Base-by-base conservation (phyloP, 1,140 invertebrate species). In the Zaprionus ghesquierei region DNA sequence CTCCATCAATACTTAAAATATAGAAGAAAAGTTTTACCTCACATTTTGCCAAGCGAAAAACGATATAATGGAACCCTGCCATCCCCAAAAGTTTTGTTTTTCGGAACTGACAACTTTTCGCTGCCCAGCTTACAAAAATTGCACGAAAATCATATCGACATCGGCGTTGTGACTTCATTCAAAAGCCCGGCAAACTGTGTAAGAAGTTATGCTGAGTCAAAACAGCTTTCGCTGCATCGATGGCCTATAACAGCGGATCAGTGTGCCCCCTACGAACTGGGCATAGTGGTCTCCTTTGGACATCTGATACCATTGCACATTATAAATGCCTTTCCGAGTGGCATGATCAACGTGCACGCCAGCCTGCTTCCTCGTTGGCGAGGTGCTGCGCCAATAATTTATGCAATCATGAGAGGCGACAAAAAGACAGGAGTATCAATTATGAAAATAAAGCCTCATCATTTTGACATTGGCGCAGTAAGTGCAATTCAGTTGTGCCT, bases 291-390 rank as follows among this genome's bases (percentile, higher is more conserved):
- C 1, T 95, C 95, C 1, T 96, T 96, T 93, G 95, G 95, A 0
- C 93, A 95, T 91, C 85, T 96, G 56, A 96, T 96, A 86, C 95
- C 95, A 4, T 80, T 93, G 61, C 60, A 90, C 13, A 92, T 96
- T 2, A 96, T 96, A 27, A 90, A 94, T 46, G 90, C 92, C 27
- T 95, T 96, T 92, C 94, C 94, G 35, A 75, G 94, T 94, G 98
- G 98, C 13, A 97, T 98, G 93, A 92, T 98, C 38, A 98, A 98
- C 94, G 95, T 99, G 1, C 98, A 99, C 93, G 96, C 95, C 10
- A 98, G 97, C 92, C 90, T 99, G 31, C 91, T 99, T 75, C 98
- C 98, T 25, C 93, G 96, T 70, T 99, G 97, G 97, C 93, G 98
- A 92, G 98, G 98, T 31, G 97, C 98, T 46, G 90, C 90, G 3